Evolutionary conservation across 2,888 invertebrate species (phyloP), one percentile per base, ranked within the genome.

Genomic region (Harpalus rubripes): DNA sequence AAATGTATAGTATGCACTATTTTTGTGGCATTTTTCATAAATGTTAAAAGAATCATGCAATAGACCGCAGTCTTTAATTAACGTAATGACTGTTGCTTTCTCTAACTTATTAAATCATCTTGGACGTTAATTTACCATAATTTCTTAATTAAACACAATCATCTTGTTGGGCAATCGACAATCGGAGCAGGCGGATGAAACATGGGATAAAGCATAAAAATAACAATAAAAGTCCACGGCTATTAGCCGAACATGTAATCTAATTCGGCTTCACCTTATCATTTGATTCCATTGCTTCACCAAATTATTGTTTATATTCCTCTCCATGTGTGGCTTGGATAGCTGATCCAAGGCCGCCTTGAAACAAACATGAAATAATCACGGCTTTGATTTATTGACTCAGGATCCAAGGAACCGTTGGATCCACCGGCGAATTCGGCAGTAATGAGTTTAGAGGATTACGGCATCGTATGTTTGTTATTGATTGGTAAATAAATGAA

Each of bases 301-400:
- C 74, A 74, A 74, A 74, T 74, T 74, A 74, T 52, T 74, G 44
- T 44, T 44, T 44, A 72, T 72, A 72, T 72, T 41, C 44, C 16
- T 74, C 72, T 39, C 44, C 44, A 74, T 74, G 74, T 74, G 74
- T 74, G 74, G 74, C 52, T 41, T 41, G 18, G 41, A 12, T 18
- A 22, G 32, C 68, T 68, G 68, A 39, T 39, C 15, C 68, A 32
- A 68, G 44, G 18, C 16, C 39, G 26, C 16, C 41, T 58, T 56
- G 58, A 32, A 78, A 78, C 78, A 78, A 76, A 58, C 78, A 78
- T 58, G 76, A 76, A 76, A 76, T 76, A 76, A 76, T 76, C 22
- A 18, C 12, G 4, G 41, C 8, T 58, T 78, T 78, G 78, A 78
- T 78, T 78, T 78, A 78, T 78, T 78, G 58, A 78, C 76, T 58